Evolutionary conservation across 1,140 invertebrate genomes (phyloP).

Genomic region (Drosophila dunni): DNA sequence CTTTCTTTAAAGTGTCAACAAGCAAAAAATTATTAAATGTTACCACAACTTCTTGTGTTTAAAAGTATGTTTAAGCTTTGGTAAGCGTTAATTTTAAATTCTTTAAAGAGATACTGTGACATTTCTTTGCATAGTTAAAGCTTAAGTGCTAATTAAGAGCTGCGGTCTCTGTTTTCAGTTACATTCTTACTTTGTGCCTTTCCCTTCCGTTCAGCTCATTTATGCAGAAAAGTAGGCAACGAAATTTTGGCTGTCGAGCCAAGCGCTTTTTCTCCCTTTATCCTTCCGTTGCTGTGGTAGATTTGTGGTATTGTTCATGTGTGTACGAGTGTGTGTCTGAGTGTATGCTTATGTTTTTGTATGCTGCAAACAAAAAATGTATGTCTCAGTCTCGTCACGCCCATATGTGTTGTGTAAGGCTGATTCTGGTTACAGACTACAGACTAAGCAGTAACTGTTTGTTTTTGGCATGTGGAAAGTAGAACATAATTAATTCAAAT

Average conservation of each 20-base stretch:
- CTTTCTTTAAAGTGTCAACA: too few species aligned
- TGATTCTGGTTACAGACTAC: constrained; percentile 17
- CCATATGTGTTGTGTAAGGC: constrained; percentile 42
- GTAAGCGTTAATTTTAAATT: too few species aligned
- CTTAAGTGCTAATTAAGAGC: constrained; percentile 11
- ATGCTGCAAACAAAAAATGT: constrained; percentile 59
- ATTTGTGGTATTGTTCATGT: constrained; percentile 40
- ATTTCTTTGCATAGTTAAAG: background rate
- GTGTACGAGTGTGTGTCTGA: background rate
- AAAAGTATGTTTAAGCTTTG: too few species aligned
- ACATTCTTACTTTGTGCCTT: constrained; percentile 19
- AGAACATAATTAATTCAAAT: constrained; percentile 83
- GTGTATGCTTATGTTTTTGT: constrained; percentile 19
- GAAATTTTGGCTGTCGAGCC: constrained; percentile 42
- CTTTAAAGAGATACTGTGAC: background rate
- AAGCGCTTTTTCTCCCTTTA: constrained; percentile 28
- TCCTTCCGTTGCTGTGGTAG: constrained; percentile 59
- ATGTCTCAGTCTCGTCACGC: constrained; percentile 48
- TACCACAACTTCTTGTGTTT: too few species aligned
- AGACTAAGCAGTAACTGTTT: constrained; percentile 48
- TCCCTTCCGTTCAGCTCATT: constrained; percentile 14
- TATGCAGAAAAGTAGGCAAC: constrained; percentile 35
- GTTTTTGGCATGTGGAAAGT: constrained; percentile 71
- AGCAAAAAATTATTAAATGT: background rate
- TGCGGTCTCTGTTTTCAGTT: constrained; percentile 1